These are phyloP conservation scores for Spongilla lacustris DNA, from an alignment of 37 sponge, comb jelly and placozoan genomes.

Conservation along the genomic window DNA sequence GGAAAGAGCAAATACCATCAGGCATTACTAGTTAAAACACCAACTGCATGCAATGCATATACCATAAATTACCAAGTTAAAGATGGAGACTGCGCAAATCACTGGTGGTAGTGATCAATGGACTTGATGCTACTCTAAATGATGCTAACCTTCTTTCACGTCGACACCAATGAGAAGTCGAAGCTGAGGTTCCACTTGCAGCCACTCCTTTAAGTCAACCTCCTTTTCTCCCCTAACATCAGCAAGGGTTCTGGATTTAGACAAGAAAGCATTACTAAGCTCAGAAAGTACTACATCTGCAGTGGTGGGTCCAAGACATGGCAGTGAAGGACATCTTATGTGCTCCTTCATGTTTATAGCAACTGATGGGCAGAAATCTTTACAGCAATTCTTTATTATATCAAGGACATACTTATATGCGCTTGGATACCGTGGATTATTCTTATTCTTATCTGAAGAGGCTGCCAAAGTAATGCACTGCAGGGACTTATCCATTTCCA, in stretches of 20 bases:
- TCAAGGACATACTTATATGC: neutral
- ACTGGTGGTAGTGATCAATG: too few relatives aligned
- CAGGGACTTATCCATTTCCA: slow-evolving; percentile 13
- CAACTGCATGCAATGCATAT: too few relatives aligned
- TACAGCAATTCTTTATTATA: neutral
- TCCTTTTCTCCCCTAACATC: neutral
- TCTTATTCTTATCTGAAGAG: neutral
- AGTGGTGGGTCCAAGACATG: neutral
- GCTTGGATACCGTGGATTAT: neutral
- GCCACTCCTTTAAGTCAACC: neutral
- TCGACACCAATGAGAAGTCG: neutral
- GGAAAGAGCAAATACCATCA: too few relatives aligned
- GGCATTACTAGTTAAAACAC: too few relatives aligned
- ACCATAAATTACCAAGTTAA: too few relatives aligned
- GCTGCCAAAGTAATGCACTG: neutral
- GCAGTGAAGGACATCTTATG: neutral
- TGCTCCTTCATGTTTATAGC: neutral
- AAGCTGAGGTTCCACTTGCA: neutral
- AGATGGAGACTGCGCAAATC: too few relatives aligned
- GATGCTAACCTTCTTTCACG: neutral
- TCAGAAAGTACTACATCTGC: neutral
- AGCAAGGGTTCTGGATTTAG: neutral
- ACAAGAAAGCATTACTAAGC: neutral
- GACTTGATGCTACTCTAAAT: neutral
- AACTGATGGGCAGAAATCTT: neutral